Evolutionary conservation across 2,797 vertebrate species (phyloP).

Genomic region (Dallia pectoralis): DNA sequence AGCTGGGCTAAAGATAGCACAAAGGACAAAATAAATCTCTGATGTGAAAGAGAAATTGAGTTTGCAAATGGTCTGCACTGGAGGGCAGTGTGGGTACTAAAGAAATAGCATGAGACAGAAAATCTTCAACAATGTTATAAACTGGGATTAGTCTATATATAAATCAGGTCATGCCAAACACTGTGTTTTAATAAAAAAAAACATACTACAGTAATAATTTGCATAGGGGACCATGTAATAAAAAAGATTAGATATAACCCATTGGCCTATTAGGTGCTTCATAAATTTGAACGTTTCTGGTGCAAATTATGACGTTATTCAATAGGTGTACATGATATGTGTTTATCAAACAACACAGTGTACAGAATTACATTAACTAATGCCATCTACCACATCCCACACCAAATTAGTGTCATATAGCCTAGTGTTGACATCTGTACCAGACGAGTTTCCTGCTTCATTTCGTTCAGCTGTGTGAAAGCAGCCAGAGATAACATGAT

Average conservation of each 20-base stretch:
- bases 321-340: background rate
- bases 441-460: background rate
- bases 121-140: slow-evolving; percentile 16
- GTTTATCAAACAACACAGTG: background rate
- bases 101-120: slow-evolving; percentile 32
- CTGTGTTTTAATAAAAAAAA: background rate
- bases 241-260: background rate
- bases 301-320: background rate
- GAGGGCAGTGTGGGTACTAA: slow-evolving; percentile 11
- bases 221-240: background rate
- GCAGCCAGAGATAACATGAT: background rate
- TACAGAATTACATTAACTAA: background rate
- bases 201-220: background rate
- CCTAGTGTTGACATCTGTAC: background rate
- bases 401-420: background rate
- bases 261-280: background rate
- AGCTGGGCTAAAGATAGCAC: slow-evolving; percentile 30
- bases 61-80: slow-evolving; percentile 5
- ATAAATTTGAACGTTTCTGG: background rate
- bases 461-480: background rate
- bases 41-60: slow-evolving; percentile 62
- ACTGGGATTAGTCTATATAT: background rate
- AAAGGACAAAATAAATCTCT: slow-evolving; percentile 54
- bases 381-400: background rate
- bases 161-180: background rate